Conservation (phyloP, 1,140 invertebrate species). For the Sminthurides bifidus region DNA sequence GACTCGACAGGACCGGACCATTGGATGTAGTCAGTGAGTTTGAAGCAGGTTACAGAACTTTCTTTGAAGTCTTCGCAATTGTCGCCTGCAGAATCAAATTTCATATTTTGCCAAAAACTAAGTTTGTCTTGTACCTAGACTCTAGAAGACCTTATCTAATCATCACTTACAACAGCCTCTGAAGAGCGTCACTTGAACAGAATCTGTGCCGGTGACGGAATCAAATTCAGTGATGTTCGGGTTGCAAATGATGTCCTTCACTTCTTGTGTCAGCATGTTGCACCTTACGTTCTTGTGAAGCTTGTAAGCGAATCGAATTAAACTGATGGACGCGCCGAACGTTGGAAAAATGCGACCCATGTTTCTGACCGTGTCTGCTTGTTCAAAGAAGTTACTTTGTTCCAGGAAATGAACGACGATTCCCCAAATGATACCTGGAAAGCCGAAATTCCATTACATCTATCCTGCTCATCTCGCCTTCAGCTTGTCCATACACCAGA, state of each 20-base stretch:
- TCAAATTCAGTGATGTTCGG: neutral
- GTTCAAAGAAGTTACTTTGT: neutral
- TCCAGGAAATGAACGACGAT: constrained; percentile 17
- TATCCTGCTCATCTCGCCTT: too few species aligned
- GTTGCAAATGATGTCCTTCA: constrained; percentile 14
- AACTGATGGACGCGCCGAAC: constrained; percentile 20
- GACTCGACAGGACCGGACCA: constrained; percentile 8
- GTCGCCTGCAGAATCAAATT: too few species aligned
- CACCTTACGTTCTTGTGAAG: constrained; percentile 17
- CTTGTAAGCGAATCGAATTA: constrained; percentile 15
- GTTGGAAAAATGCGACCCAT: constrained; percentile 27
- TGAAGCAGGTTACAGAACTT: constrained; percentile 9
- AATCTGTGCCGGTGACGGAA: too few species aligned
- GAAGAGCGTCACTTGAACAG: too few species aligned
- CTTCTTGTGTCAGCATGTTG: constrained; percentile 15
- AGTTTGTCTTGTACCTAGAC: too few species aligned
- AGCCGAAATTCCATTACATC: too few species aligned
- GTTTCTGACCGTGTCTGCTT: neutral
- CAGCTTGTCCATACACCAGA: constrained; percentile 12
- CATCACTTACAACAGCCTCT: too few species aligned
- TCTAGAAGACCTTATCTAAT: too few species aligned
- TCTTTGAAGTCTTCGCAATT: constrained; percentile 12
- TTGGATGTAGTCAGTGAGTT: neutral
- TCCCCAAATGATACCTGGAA: too few species aligned
- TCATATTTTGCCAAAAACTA: too few species aligned